Evolutionary conservation across 2,797 vertebrate genomes (phyloP), one percentile per base, ranked within the genome.

Genomic region (Champsocephalus esox): DNA sequence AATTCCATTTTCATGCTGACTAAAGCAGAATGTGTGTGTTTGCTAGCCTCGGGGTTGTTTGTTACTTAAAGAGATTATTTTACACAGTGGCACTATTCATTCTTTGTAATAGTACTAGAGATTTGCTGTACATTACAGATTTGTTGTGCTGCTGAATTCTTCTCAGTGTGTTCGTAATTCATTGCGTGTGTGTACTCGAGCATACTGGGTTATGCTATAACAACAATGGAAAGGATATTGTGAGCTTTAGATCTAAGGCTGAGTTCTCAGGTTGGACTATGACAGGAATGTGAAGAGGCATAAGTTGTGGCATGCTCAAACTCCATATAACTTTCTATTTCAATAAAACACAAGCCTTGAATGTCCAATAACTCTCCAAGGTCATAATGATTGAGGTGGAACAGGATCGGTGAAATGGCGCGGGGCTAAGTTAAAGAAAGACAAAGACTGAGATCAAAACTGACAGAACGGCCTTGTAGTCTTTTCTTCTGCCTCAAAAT

Each of bases 241-340:
- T 80, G 60, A 78, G 89, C 80, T 80, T 87, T 79, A 79, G 67
- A 81, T 88, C 38, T 17, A 62, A 38, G 72, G 73, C 74, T 82
- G 45, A 62, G 44, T 55, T 84, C 77, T 92, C 32, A 66, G 82
- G 85, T 86, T 80, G 58, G 88, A 85, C 87, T 93, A 93, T 92
- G 92, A 86, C 66, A 87, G 92, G 94, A 95, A 95, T 95, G 94
- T 82, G 79, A 86, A 64, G 21, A 67, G 59, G 77, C 67, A 86
- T 92, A 73, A 50, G 93, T 93, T 86, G 75, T 57, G 84, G 93
- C 92, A 91, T 80, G 93, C 85, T 90, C 72, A 70, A 68, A 19
- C 50, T 62, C 43, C 59, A 55, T 73, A 43, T 78, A 80, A 56
- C 61, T 80, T 77, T 80, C 77, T 85, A 71, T 83, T 79, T 72